Conservation (phyloP, 1,140 invertebrate species). For the Saccostrea glomerata region DNA sequence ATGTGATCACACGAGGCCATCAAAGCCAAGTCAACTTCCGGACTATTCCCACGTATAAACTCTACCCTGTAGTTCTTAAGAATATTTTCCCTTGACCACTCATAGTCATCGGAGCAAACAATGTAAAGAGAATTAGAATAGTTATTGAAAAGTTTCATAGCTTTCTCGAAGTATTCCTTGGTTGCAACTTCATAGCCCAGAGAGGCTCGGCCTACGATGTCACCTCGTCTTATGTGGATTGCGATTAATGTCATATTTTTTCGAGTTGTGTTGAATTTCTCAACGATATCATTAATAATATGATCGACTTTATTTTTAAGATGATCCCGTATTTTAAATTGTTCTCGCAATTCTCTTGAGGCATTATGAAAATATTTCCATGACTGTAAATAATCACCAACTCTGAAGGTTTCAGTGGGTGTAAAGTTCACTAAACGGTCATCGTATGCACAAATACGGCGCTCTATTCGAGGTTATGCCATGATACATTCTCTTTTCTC, state of each 20-base stretch:
- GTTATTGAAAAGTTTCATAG: conserved; percentile 57
- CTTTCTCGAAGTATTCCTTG: conserved; percentile 57
- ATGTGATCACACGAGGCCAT: conserved; percentile 67
- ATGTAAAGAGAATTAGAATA: conserved; percentile 56
- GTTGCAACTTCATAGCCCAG: conserved; percentile 59
- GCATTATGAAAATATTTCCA: conserved; percentile 64
- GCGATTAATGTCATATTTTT: conserved; percentile 55
- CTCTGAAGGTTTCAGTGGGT: conserved; percentile 11
- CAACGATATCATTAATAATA: conserved; percentile 39
- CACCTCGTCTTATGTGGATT: conserved; percentile 62
- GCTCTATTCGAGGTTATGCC: background rate
- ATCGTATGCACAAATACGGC: conserved; percentile 41
- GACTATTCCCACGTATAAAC: conserved; percentile 35
- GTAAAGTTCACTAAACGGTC: conserved; percentile 11
- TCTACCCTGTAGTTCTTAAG: conserved; percentile 24
- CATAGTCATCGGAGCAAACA: conserved; percentile 53
- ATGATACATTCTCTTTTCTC: background rate
- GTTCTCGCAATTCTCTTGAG: conserved; percentile 47
- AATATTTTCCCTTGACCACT: conserved; percentile 55
- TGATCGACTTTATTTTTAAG: conserved; percentile 46
- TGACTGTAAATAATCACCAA: conserved; percentile 61
- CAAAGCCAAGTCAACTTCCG: conserved; percentile 67
- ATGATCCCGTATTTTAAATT: conserved; percentile 58
- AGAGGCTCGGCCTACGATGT: conserved; percentile 33
- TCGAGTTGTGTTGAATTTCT: conserved; percentile 19